Percentiles rank a stretch among this genome's conserved stretches.
Evolutionary conservation across 2,113 vertebrate genomes (phyloP).

Genomic region (Bufo bufo): DNA sequence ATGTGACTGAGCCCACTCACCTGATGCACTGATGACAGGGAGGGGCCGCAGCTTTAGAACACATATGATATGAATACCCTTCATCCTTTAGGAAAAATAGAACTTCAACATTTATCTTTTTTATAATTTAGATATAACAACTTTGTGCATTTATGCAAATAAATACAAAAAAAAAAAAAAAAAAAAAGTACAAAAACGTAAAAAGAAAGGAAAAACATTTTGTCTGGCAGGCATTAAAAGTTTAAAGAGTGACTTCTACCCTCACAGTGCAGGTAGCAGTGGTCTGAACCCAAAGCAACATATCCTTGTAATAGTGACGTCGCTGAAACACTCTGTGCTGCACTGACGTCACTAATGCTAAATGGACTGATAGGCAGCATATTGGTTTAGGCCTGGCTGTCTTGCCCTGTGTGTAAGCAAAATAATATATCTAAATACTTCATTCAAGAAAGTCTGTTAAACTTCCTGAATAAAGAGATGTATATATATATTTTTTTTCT

Average conservation of each 20-base stretch:
- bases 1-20: conserved; percentile 53
- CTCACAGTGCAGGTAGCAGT: conserved; percentile 1
- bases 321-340: conserved; percentile 4
- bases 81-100: conserved; percentile 77
- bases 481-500: conserved; percentile 27
- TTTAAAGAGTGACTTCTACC: conserved; percentile 40
- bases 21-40: conserved; percentile 19
- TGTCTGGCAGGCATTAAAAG: conserved; percentile 68
- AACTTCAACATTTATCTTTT: conserved; percentile 70
- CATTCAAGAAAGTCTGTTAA: conserved; percentile 58
- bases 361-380: not conserved
- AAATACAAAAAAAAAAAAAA: conserved; percentile 77
- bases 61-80: conserved; percentile 68
- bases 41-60: conserved; percentile 65
- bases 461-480: conserved; percentile 38
- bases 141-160: conserved; percentile 84
- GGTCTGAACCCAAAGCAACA: not conserved
- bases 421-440: conserved; percentile 36
- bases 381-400: not conserved
- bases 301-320: not conserved
- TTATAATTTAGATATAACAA: conserved; percentile 83
- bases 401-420: not conserved
- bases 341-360: not conserved
- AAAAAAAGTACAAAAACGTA: conserved; percentile 65
- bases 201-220: conserved; percentile 69